Base-by-base conservation (phyloP, 2,113 vertebrate species). In the Oreamnos americanus region DNA sequence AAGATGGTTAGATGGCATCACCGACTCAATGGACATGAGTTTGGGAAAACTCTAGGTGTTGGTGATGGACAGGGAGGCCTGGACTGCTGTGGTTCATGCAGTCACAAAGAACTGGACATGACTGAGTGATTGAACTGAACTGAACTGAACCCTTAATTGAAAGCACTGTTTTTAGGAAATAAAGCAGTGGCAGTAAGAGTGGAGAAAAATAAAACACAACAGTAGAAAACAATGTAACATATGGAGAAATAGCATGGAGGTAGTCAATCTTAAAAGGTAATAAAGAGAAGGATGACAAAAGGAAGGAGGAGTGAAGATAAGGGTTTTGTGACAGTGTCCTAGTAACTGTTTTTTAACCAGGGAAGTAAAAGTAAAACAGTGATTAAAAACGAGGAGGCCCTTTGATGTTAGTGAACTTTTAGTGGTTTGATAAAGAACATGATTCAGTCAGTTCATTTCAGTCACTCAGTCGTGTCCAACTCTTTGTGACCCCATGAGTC, bases 91-190 rank as follows among this genome's bases (percentile, higher is more conserved):
- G 15, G 5, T 36, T 36, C 64, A 11, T 36, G 17, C 9, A 9
- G 64, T 36, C 4, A 0, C 4, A 71, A 71, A 71, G 2, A 71
- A 7, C 12, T 19, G 10, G n/a, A 71, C 64, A 36, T 0, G 2
- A 71, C 4, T 71, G 17, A 36, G n/a, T 0, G 0, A 17, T 33
- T 36, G 4, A 67, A 36, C 33, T 67, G 33, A 67, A 67, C 8
- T n/a, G 2, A 21, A 71, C 64, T 36, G 17, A 71, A 15, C 15
- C 6, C 25, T 2, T 15, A 55, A 30, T 33, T 43, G 3, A 85
- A 55, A 94, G 2, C 14, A 71, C 5, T 25, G 1, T 12, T 49
- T 89, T 84, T 49, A 71, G 25, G 26, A 83, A 64, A 90, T 7
- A 88, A 53, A 96, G 8, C 6, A 36, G 51, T 26, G 33, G 1